Base-by-base conservation (phyloP, 2,113 vertebrate species). In the rat (Rattus norvegicus) region DNA sequence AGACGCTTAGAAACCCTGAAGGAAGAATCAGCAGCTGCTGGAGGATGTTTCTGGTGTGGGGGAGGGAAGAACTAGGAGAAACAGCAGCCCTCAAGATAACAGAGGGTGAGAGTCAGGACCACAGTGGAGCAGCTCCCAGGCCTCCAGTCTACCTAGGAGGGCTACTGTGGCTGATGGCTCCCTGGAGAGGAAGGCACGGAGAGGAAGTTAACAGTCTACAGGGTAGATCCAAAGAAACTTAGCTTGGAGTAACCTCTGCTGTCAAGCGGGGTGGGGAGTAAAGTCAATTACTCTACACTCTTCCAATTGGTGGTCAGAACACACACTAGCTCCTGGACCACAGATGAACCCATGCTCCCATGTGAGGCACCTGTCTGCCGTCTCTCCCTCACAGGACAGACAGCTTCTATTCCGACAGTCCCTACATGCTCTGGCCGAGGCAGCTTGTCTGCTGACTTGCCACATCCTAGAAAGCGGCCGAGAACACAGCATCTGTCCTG, bases 41-140 rank as follows among this genome's bases (percentile, higher is more conserved):
- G 14, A 4, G 2, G 79, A 33, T 0, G 3, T 2, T 3, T 0
- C 0, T 0, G 2, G 20, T 43, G 16, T 52, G 11, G 49, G 22
- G 30, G 14, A 9, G 11, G 14, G 22, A 24, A 16, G 12, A 11
- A 17, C 6, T 0, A 49, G 0, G 54, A 8, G 52, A 63, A 49
- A 61, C 22, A 63, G n/a, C 54, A 17, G 6, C n/a, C 80, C 81
- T 83, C 22, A 61, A 28, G 22, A 65, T 0, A 17, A 7, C 28
- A 2, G 56, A 0, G 11, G 7, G 36, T 1, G 1, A 2, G 24
- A 5, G 54, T 24, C 13, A 17, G 63, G 20, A 4, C 54, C 26
- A 1, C 75, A 52, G 76, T 14, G 5, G 1, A 33, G 7, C 28
- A 33, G 7, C 28, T 33, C 47, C 49, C 0, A 0, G 0, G 20